Conservation (phyloP, 2,888 invertebrate species). For the Gastracanthus pulcherrimus region DNA sequence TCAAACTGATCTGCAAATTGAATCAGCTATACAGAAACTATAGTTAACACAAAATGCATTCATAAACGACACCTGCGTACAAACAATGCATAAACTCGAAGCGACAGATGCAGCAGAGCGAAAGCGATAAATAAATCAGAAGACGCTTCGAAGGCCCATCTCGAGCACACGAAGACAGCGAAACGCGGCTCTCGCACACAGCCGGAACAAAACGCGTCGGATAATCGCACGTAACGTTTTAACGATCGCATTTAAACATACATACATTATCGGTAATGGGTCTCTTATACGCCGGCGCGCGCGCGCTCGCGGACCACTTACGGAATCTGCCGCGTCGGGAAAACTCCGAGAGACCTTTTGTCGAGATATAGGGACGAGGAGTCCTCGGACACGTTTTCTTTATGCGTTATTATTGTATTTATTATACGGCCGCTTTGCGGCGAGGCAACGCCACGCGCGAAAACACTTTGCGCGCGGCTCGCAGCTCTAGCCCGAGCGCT, state of each 20-base stretch:
- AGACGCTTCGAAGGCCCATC: background rate
- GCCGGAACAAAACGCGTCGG: background rate
- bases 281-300: background rate
- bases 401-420: constrained; percentile 41
- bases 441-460: background rate
- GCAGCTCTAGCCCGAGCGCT: background rate
- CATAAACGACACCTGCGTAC: background rate
- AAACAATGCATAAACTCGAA: background rate
- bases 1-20: no score
- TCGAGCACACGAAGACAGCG: no score
- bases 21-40: no score
- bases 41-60: background rate
- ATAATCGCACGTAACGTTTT: constrained; percentile 58
- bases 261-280: constrained; percentile 57
- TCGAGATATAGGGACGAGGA: background rate
- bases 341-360: background rate
- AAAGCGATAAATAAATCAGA: constrained; percentile 38
- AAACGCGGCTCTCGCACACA: no score
- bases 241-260: constrained; percentile 63
- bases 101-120: background rate
- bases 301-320: no score
- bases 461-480: constrained; percentile 39
- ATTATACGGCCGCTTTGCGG: constrained; percentile 6
- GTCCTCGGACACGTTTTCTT: constrained; percentile 35
- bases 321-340: constrained; percentile 29